Evolutionary conservation across 2,113 vertebrate genomes (phyloP).

Genomic region (Todiramphus saurophagus): DNA sequence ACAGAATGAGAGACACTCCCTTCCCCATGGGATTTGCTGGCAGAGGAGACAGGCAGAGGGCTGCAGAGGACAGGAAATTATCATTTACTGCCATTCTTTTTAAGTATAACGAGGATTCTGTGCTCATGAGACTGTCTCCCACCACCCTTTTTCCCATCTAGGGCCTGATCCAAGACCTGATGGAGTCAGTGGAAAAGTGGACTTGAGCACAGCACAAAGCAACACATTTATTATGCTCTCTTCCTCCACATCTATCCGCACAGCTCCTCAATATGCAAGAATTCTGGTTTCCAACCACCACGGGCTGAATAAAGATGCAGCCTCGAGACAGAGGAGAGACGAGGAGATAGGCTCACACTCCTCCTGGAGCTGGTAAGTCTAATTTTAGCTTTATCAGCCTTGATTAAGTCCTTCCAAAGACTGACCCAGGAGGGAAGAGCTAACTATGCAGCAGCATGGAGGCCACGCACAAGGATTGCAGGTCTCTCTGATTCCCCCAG

Average conservation of each 20-base stretch:
- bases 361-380: neutral
- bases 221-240: neutral
- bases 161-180: neutral
- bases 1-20: conserved; percentile 31
- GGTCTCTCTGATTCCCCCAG: neutral
- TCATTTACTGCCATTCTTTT: neutral
- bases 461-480: neutral
- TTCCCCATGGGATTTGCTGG: conserved; percentile 28
- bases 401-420: neutral
- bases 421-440: neutral
- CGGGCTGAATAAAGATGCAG: neutral
- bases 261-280: neutral
- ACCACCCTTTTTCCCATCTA: neutral
- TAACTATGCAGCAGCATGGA: neutral
- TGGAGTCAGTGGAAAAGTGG: neutral
- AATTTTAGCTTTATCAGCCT: conserved; percentile 46
- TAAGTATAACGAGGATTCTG: neutral
- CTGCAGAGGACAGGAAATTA: conserved; percentile 37
- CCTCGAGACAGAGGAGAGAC: neutral
- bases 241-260: neutral
- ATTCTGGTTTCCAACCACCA: neutral
- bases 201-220: neutral
- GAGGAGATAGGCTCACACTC: neutral
- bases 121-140: neutral
- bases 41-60: neutral